A percentile compares a stretch with the other conserved stretches of the same genome.
Evolutionary conservation across 2,888 invertebrate genomes (phyloP).

Genomic region (Caenorhabditis virilis): DNA sequence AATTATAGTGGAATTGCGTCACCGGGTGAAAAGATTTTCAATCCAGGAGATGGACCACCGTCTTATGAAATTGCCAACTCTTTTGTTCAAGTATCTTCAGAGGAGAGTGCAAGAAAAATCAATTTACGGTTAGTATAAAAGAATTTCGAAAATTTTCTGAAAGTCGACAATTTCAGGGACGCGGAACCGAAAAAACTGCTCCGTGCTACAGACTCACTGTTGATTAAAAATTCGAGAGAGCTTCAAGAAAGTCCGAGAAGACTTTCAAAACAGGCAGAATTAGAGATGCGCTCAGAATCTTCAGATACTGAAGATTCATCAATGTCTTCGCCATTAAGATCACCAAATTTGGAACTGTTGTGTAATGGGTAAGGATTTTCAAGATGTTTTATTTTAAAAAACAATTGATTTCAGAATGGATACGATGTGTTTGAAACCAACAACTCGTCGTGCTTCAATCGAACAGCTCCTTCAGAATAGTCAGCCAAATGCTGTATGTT

Average conservation of each 20-base stretch:
- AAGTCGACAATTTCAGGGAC: too few species aligned
- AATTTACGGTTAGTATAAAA: background rate
- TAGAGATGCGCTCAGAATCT: slow-evolving; percentile 39
- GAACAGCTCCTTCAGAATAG: slow-evolving; percentile 43
- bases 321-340: slow-evolving; percentile 40
- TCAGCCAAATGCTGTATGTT: slow-evolving; percentile 20
- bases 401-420: background rate
- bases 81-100: slow-evolving; percentile 32
- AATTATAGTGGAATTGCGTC: slow-evolving; percentile 51
- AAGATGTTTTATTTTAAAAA: background rate
- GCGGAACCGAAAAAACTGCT: slow-evolving; percentile 49
- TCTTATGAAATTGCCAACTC: slow-evolving; percentile 51
- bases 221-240: slow-evolving; percentile 43
- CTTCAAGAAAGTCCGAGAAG: slow-evolving; percentile 14
- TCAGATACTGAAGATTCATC: slow-evolving; percentile 55
- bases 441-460: slow-evolving; percentile 39
- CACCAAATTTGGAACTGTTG: slow-evolving; percentile 29
- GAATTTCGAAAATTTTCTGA: too few species aligned
- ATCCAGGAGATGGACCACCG: slow-evolving; percentile 69
- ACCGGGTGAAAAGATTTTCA: slow-evolving; percentile 53
- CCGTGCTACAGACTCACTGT: slow-evolving; percentile 50
- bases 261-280: slow-evolving; percentile 11
- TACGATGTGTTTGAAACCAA: slow-evolving; percentile 8
- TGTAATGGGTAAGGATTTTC: slow-evolving; percentile 7
- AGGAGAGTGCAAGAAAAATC: background rate